phyloP scores from a whole-genome alignment of 2,797 vertebrate species.

The Craterocephalus amniculus region DNA sequence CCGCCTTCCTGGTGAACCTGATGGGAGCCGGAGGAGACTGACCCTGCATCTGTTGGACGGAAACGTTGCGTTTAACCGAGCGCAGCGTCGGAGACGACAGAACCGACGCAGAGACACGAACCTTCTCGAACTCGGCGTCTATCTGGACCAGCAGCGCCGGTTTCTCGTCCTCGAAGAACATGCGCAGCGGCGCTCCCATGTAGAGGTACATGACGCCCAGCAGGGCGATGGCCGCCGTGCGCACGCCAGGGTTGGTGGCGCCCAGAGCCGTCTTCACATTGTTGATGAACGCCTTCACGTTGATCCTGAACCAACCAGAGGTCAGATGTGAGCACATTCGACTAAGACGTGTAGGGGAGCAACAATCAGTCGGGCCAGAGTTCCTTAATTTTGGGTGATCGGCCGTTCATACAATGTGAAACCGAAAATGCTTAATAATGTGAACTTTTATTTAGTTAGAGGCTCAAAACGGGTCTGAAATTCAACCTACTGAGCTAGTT shows the following conservation, averaged over 20 bases:
- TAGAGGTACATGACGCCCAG: constrained; percentile 97
- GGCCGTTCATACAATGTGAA: too few species aligned
- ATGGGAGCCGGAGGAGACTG: constrained; percentile 88
- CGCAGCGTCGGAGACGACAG: too few species aligned
- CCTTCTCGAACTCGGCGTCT: constrained; percentile 97
- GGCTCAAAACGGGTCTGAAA: too few species aligned
- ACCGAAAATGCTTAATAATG: too few species aligned
- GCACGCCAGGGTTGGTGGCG: constrained; percentile 95
- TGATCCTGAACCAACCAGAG: constrained; percentile 82
- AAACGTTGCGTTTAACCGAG: not conserved
- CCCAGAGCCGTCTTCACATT: constrained; percentile 97
- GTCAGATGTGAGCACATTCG: constrained; percentile 12
- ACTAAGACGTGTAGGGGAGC: too few species aligned
- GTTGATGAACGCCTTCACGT: constrained; percentile 97
- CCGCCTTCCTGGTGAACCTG: constrained; percentile 81
- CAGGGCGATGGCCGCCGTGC: constrained; percentile 92
- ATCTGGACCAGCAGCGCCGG: constrained; percentile 95
- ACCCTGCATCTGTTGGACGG: constrained; percentile 88
- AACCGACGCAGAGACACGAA: not conserved
- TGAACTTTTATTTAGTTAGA: too few species aligned
- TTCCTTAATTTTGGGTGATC: too few species aligned
- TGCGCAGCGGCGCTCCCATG: constrained; percentile 93
- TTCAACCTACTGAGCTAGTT: too few species aligned
- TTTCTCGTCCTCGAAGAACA: constrained; percentile 99
- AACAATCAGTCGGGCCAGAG: too few species aligned